These are phyloP conservation scores for Danio rerio DNA, from an alignment of 2,113 vertebrate species.

Conservation along the genomic window GRCz12tu NC_133182.1:39772501-39773000, in stretches of 20 bases:
- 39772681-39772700: too few relatives aligned
- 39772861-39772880: neutral
- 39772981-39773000: constrained; percentile 35
- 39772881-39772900: constrained; percentile 35
- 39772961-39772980: neutral
- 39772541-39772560: too few relatives aligned
- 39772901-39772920: neutral
- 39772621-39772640: too few relatives aligned
- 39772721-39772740: too few relatives aligned
- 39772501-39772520: too few relatives aligned
- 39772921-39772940: neutral
- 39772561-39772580: too few relatives aligned
- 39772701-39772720: too few relatives aligned
- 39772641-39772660: too few relatives aligned
- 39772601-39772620: too few relatives aligned
- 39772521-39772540: too few relatives aligned
- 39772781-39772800: neutral
- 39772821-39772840: neutral
- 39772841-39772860: neutral
- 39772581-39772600: too few relatives aligned
- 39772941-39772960: neutral
- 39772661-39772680: too few relatives aligned
- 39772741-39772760: neutral
- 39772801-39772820: neutral
- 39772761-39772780: neutral